phyloP scores from a whole-genome alignment of 2,797 vertebrate species.

The Crossoptilon crossoptilon region DNA sequence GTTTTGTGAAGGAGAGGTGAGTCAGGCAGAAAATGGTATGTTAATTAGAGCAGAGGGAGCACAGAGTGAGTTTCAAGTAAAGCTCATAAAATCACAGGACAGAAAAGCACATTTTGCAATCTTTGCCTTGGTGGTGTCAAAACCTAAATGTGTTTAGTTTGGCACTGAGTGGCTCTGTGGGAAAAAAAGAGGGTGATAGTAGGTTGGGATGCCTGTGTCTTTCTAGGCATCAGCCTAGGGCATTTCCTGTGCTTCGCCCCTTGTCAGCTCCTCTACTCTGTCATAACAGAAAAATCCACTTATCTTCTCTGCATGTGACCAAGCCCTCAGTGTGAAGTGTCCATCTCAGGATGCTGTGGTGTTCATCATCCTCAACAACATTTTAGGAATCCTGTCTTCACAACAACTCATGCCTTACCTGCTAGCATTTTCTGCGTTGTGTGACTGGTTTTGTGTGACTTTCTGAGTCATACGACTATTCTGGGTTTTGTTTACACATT shows the following conservation, averaged over 20 bases:
- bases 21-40: neutral
- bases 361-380: neutral
- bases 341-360: neutral
- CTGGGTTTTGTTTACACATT: neutral
- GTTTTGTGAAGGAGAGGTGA: neutral
- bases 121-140: neutral
- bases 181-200: neutral
- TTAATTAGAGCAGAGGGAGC: neutral
- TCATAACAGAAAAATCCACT: neutral
- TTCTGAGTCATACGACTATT: neutral
- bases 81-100: neutral
- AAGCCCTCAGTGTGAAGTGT: neutral
- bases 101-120: neutral
- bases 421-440: neutral
- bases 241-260: neutral
- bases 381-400: neutral
- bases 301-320: neutral
- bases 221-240: neutral
- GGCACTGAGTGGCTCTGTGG: neutral
- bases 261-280: neutral
- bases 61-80: neutral
- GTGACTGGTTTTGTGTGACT: neutral
- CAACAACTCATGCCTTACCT: neutral
- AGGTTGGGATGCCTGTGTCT: rapidly evolving
- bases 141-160: neutral